Conservation (phyloP, 2,113 vertebrate species). For the Actenoides hombroni region DNA sequence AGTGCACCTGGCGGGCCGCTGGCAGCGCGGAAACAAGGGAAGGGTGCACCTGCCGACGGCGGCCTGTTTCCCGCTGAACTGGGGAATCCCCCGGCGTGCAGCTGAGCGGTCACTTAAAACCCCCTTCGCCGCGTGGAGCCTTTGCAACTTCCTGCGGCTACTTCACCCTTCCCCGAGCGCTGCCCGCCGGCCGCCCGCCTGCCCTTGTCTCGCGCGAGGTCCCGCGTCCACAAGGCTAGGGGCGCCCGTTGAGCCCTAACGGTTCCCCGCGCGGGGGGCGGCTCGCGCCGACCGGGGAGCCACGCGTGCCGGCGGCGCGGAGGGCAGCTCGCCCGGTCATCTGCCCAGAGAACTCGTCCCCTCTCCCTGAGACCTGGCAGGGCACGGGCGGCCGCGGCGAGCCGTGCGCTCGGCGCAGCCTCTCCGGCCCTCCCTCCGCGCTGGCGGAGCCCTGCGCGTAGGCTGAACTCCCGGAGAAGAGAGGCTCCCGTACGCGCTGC, state of each 20-base stretch:
- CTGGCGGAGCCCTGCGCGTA: not conserved
- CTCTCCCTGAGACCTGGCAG: not conserved
- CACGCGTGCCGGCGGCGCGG: not conserved
- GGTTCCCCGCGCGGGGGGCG: not conserved
- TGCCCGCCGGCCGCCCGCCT: too few species aligned
- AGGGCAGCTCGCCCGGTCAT: not conserved
- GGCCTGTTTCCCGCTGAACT: too few species aligned
- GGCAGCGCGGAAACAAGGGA: not conserved
- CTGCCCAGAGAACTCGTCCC: not conserved
- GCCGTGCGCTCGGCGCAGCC: not conserved
- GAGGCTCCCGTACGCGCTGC: not conserved
- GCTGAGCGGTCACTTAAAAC: not conserved
- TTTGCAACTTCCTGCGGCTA: rapidly evolving
- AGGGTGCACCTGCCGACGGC: not conserved
- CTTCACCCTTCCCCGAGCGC: not conserved
- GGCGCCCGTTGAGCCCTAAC: not conserved
- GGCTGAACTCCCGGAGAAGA: not conserved
- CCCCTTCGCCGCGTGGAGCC: not conserved
- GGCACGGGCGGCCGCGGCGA: not conserved
- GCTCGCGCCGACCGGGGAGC: too few species aligned
- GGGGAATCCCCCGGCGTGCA: not conserved
- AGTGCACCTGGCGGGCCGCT: not conserved
- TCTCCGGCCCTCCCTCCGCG: not conserved
- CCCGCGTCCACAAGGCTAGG: not conserved
- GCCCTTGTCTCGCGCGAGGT: too few species aligned